Evolutionary conservation across 2,888 invertebrate genomes (phyloP).

Genomic region (Drosophila subsilvestris): DNA sequence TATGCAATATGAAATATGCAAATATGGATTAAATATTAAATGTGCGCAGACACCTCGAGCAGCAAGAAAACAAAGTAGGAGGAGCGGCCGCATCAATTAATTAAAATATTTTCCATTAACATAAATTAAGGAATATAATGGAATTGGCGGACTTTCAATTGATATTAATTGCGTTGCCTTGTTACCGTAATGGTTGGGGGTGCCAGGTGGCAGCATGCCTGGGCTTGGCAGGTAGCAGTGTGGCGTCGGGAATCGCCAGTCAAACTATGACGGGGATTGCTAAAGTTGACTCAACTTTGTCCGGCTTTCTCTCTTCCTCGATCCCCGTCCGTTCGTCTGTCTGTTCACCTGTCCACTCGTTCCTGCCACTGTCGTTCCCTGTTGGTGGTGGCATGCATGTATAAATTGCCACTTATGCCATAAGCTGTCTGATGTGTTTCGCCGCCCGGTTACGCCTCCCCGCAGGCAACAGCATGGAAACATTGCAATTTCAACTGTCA

Average conservation of each 20-base stretch:
- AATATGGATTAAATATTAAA: constrained; percentile 46
- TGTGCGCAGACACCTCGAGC: constrained; percentile 33
- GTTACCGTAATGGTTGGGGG: background rate
- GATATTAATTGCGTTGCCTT: constrained; percentile 68
- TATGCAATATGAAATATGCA: constrained; percentile 43
- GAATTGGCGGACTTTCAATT: constrained; percentile 69
- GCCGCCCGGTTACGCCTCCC: background rate
- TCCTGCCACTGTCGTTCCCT: background rate
- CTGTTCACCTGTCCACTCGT: background rate
- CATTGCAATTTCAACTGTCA: constrained; percentile 56
- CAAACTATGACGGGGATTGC: constrained; percentile 19
- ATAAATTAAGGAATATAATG: constrained; percentile 71
- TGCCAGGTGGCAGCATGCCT: background rate
- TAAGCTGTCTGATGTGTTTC: constrained; percentile 8
- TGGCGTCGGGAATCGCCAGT: constrained; percentile 21
- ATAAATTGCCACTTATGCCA: constrained; percentile 68
- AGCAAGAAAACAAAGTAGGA: background rate
- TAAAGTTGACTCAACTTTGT: constrained; percentile 44
- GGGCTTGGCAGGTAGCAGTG: background rate
- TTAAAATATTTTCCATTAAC: constrained; percentile 72
- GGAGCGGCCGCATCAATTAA: constrained; percentile 52
- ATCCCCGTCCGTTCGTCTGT: background rate
- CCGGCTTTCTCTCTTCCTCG: background rate
- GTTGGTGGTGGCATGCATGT: constrained; percentile 49
- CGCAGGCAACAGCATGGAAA: constrained; percentile 23